Conservation (phyloP, 2,113 vertebrate genomes). For the cattle (Bos taurus) region ARS-UCD2.0 NC_037331.1:76572001-76572500, state of each 20-base stretch:
- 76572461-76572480: not conserved
- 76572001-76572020: not conserved
- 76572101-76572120: not conserved
- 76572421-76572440: not conserved
- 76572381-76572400: not conserved
- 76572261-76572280: not conserved
- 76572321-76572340: not conserved
- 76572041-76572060: not conserved
- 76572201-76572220: not conserved
- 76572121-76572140: not conserved
- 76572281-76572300: not conserved
- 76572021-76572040: not conserved
- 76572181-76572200: not conserved
- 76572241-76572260: not conserved
- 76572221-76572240: not conserved
- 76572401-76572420: not conserved
- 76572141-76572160: not conserved
- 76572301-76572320: not conserved
- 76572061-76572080: not conserved
- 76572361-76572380: not conserved
- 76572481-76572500: fast-evolving
- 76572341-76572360: not conserved
- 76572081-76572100: not conserved
- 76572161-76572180: not conserved
- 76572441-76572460: not conserved